Evolutionary conservation across 2,797 vertebrate genomes (phyloP), one percentile per base, ranked within the genome.

Genomic region (Macropodus opercularis): DNA sequence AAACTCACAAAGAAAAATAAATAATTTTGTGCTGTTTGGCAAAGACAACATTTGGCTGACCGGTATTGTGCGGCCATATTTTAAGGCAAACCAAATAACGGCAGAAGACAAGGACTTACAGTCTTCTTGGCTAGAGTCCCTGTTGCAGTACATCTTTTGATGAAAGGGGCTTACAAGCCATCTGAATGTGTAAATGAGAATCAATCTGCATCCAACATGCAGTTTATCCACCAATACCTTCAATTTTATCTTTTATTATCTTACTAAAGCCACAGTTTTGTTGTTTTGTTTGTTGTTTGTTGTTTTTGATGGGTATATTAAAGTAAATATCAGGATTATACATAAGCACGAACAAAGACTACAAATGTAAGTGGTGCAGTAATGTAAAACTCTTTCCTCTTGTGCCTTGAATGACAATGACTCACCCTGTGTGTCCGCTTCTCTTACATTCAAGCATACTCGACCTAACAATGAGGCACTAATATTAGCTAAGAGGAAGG

Each of bases 61-160:
- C 62, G 63, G 38, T 46, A 31, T 21, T n/a, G 49, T 56, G 14
- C 55, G 63, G 72, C 40, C 6, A 54, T 82, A 52, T 74, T 81
- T 81, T 41, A 53, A 72, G 63, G 76, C 49, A 64, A 64, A 69
- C 63, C 54, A 78, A n/a, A 47, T 50, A 56, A 63, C 19, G 13
- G 39, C 69, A 75, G 69, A 62, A 58, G 36, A 64, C 67, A 77
- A 71, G 66, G 75, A 83, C 69, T 40, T 63, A 69, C 56, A 43
- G 44, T 21, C 39, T 63, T 57, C 62, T 42, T 48, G 47, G 36
- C 35, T 54, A 34, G 51, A 46, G 39, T 61, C 42, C 15, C 60
- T 74, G 75, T n/a, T n/a, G n/a, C n/a, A n/a, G 54, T 49, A 49
- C 44, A 56, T 31, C 23, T 63, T 59, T 59, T 62, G 72, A 55